Conservation (phyloP, 2,113 vertebrate genomes). For the Chascanopsetta lugubris region DNA sequence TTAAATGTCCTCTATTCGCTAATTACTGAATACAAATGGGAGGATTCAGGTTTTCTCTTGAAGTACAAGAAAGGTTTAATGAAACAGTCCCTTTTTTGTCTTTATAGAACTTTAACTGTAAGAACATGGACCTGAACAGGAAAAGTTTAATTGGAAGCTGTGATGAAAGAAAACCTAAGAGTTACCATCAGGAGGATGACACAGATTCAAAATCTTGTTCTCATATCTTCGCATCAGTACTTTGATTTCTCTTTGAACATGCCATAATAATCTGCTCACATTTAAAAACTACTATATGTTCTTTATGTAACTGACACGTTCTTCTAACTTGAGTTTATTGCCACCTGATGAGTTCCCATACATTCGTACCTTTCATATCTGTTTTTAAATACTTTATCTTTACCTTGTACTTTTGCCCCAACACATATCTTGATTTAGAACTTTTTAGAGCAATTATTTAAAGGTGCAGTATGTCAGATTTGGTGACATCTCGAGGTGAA, state of each 20-base stretch:
- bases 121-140: not conserved
- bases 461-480: too few species aligned
- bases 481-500: too few species aligned
- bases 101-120: not conserved
- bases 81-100: not conserved
- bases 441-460: too few species aligned
- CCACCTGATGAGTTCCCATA: too few species aligned
- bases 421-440: too few species aligned
- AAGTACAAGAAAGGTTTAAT: slow-evolving; percentile 22
- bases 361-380: too few species aligned
- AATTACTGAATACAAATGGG: slow-evolving; percentile 49
- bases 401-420: too few species aligned
- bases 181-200: not conserved
- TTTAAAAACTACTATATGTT: too few species aligned
- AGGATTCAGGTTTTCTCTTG: slow-evolving; percentile 22
- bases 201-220: not conserved
- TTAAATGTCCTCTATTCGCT: slow-evolving; percentile 53
- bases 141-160: slow-evolving; percentile 1
- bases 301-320: too few species aligned
- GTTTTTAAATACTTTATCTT: not conserved
- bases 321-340: too few species aligned
- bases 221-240: not conserved
- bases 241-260: not conserved
- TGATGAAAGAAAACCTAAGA: slow-evolving; percentile 4
- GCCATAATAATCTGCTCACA: not conserved